Percentiles rank a stretch among this genome's conserved stretches.
phyloP scores from a whole-genome alignment of 1,140 invertebrate genomes.

The Belonocnema kinseyi region DNA sequence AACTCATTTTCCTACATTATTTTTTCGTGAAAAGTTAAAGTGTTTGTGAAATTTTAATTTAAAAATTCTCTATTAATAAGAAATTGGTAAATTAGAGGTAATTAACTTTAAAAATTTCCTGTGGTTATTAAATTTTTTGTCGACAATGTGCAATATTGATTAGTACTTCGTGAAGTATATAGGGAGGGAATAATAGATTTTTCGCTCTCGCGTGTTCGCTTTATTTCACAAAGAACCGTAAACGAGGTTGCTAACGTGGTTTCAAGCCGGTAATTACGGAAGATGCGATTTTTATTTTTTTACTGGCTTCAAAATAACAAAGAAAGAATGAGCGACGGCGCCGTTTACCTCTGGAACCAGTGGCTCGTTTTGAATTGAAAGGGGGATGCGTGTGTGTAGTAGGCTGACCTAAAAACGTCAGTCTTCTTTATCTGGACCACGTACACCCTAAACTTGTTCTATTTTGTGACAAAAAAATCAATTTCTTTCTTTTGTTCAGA shows the following conservation, averaged over 20 bases:
- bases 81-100: too few species aligned
- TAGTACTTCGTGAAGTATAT: neutral
- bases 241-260: constrained; percentile 30
- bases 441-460: too few species aligned
- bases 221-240: constrained; percentile 20
- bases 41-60: too few species aligned
- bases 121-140: too few species aligned
- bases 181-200: constrained; percentile 7
- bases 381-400: neutral
- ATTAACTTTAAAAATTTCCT: too few species aligned
- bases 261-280: constrained; percentile 27
- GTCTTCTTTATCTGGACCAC: too few species aligned
- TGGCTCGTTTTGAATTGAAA: constrained; percentile 7
- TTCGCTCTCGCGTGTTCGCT: constrained; percentile 14
- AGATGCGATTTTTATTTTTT: constrained; percentile 30
- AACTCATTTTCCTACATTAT: too few species aligned
- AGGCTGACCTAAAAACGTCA: too few species aligned
- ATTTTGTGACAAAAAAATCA: too few species aligned
- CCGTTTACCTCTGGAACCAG: neutral
- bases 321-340: neutral
- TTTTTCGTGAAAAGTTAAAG: too few species aligned
- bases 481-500: too few species aligned
- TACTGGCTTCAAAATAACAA: neutral
- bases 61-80: too few species aligned
- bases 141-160: neutral